Evolutionary conservation across 2,888 invertebrate genomes (phyloP).

Genomic region (Eumerus sabulonum): DNA sequence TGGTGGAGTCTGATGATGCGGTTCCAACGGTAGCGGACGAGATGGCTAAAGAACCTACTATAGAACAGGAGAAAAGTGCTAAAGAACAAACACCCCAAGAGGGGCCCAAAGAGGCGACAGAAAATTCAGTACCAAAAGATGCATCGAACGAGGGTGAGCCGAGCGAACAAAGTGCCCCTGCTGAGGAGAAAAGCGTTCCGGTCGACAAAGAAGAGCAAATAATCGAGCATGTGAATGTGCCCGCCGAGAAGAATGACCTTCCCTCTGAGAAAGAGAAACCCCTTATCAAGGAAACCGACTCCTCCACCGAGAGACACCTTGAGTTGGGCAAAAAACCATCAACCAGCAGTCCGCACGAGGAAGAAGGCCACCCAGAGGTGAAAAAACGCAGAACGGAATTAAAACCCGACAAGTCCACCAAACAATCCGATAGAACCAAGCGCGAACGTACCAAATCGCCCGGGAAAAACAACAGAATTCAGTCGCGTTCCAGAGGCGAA

Average conservation of each 20-base stretch:
- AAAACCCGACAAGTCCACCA: background rate
- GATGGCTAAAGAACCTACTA: background rate
- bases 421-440: background rate
- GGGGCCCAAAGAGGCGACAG: background rate
- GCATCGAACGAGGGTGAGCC: background rate
- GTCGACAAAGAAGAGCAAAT: too few species aligned
- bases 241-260: too few species aligned
- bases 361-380: conserved; percentile 36
- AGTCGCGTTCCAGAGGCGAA: conserved; percentile 37
- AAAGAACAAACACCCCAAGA: too few species aligned
- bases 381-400: conserved; percentile 29
- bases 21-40: background rate
- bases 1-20: background rate
- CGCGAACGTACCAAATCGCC: conserved; percentile 31
- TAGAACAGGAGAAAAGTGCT: background rate
- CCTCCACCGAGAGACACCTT: too few species aligned
- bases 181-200: too few species aligned
- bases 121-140: background rate
- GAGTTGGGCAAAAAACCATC: too few species aligned
- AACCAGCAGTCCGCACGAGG: too few species aligned
- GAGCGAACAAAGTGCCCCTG: too few species aligned
- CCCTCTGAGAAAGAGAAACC: background rate
- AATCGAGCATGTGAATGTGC: too few species aligned
- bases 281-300: too few species aligned
- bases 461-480: conserved; percentile 21